Percentiles rank a stretch among this genome's conserved stretches.
phyloP scores from a whole-genome alignment of 2,113 vertebrate species.

The Lepus timidus region DNA sequence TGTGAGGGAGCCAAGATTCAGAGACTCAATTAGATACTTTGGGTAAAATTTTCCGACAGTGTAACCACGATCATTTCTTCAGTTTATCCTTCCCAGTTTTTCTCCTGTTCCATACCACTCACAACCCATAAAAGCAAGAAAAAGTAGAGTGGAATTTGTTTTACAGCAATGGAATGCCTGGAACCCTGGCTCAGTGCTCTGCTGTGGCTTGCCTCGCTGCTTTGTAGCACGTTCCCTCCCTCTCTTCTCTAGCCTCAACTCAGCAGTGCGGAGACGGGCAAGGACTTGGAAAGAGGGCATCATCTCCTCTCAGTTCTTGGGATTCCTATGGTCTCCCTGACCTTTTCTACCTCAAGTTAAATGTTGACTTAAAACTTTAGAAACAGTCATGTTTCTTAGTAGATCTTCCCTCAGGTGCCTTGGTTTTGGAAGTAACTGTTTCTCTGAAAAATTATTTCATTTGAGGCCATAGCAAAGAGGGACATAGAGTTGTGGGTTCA shows the following conservation, averaged over 20 bases:
- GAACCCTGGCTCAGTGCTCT: background rate
- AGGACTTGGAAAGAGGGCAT: background rate
- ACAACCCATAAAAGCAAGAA: background rate
- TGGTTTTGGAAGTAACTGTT: background rate
- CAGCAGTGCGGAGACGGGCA: background rate
- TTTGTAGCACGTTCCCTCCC: too few species aligned
- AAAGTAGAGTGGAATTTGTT: background rate
- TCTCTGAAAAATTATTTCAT: background rate
- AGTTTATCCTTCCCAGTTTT: background rate
- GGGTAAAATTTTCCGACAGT: background rate
- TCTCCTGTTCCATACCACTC: too few species aligned
- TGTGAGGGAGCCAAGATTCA: constrained; percentile 50
- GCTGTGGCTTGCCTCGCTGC: accelerated
- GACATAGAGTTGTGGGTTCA: background rate
- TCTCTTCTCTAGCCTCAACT: background rate
- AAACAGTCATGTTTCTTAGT: background rate
- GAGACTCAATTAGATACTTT: background rate
- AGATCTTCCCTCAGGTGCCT: background rate
- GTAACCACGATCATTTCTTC: background rate
- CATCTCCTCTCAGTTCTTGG: background rate
- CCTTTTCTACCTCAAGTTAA: background rate
- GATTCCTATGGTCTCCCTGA: background rate
- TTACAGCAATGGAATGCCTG: background rate
- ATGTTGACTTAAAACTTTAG: background rate
- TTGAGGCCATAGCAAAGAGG: background rate